phyloP scores from a whole-genome alignment of 2,113 vertebrate genomes.

The Antigone vipio region DNA sequence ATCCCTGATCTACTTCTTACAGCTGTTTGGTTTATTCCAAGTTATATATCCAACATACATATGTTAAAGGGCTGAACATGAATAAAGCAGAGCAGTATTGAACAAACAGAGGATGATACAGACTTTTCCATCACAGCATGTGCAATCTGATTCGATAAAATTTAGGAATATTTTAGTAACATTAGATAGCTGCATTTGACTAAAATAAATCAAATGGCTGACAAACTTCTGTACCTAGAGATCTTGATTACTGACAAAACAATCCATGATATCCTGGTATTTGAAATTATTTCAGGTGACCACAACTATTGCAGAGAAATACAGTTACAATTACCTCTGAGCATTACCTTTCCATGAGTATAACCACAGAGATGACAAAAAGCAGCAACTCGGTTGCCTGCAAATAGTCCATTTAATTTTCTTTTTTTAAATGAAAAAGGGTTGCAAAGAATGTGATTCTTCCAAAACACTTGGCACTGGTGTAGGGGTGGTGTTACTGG shows the following conservation, averaged over 20 bases:
- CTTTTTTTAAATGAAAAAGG: not conserved
- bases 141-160: not conserved
- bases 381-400: not conserved
- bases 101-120: not conserved
- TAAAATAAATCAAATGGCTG: not conserved
- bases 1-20: not conserved
- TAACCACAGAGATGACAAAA: not conserved
- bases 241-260: not conserved
- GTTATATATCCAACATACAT: not conserved
- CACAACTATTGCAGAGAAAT: not conserved
- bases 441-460: not conserved
- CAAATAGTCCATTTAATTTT: not conserved
- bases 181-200: not conserved
- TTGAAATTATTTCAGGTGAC: not conserved
- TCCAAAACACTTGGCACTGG: not conserved
- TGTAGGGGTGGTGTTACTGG: not conserved
- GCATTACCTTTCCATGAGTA: not conserved
- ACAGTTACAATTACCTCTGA: not conserved
- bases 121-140: not conserved
- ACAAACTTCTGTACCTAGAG: not conserved
- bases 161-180: not conserved
- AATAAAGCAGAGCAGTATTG: not conserved
- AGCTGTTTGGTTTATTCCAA: not conserved
- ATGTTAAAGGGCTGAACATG: not conserved
- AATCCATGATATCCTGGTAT: not conserved